Evolutionary conservation across 2,113 vertebrate species (phyloP).

Genomic region (Panurus biarmicus): DNA sequence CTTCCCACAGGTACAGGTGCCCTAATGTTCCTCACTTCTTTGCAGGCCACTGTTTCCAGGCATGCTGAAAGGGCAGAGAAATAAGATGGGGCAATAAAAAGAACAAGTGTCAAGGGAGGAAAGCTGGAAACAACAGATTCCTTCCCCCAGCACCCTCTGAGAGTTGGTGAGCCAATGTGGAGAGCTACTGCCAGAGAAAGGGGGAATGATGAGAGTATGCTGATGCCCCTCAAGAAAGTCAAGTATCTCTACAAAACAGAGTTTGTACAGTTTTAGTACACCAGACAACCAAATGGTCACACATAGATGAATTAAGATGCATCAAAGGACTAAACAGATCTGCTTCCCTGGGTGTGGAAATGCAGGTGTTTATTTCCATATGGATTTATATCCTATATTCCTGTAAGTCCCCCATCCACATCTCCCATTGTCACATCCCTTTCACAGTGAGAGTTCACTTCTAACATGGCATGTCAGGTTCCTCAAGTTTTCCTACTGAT

Average conservation of each 20-base stretch:
- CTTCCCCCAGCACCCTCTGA: not conserved
- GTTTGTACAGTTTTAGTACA: not conserved
- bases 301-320: not conserved
- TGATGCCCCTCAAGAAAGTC: not conserved
- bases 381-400: not conserved
- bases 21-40: not conserved
- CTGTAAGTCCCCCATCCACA: not conserved
- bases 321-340: not conserved
- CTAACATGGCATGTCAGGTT: not conserved
- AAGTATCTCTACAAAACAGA: not conserved
- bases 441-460: not conserved
- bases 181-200: not conserved
- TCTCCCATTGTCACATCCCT: not conserved
- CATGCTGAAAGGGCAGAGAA: not conserved
- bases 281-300: not conserved
- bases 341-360: not conserved
- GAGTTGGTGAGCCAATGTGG: not conserved
- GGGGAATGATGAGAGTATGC: not conserved
- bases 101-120: not conserved
- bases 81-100: not conserved
- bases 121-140: not conserved
- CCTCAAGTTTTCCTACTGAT: not conserved
- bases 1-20: not conserved
- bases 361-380: not conserved
- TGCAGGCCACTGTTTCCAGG: not conserved